Percentiles rank a stretch among this genome's conserved stretches.
phyloP scores from a whole-genome alignment of 2,888 invertebrate genomes.

The Drosophila peninsularis region DNA sequence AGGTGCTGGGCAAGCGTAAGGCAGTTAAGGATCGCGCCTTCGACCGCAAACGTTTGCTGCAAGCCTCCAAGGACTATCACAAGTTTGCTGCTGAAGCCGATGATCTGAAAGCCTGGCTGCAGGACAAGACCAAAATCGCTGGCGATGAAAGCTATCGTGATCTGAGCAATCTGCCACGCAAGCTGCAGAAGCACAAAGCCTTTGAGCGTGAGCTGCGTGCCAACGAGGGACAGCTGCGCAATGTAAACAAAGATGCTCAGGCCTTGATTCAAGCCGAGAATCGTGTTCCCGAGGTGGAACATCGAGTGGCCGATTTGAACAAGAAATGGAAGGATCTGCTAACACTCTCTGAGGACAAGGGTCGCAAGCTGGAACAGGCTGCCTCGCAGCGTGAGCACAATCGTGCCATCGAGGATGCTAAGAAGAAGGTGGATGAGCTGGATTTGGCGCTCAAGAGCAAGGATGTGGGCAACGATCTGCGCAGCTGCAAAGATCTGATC shows the following conservation, averaged over 20 bases:
- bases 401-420: slow-evolving; percentile 94
- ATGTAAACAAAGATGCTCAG: slow-evolving; percentile 92
- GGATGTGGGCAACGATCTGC: slow-evolving; percentile 94
- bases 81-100: slow-evolving; percentile 96
- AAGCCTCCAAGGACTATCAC: slow-evolving; percentile 94
- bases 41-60: slow-evolving; percentile 90
- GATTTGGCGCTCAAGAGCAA: slow-evolving; percentile 91
- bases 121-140: slow-evolving; percentile 95
- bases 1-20: slow-evolving; percentile 90
- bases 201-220: slow-evolving; percentile 97
- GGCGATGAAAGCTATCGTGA: slow-evolving; percentile 97
- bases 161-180: slow-evolving; percentile 94
- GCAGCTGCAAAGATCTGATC: slow-evolving; percentile 95
- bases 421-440: slow-evolving; percentile 93
- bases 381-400: slow-evolving; percentile 92
- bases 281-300: slow-evolving; percentile 89
- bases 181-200: slow-evolving; percentile 97
- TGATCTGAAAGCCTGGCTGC: slow-evolving; percentile 95
- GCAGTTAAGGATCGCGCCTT: slow-evolving; percentile 91
- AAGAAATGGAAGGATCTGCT: slow-evolving; percentile 91
- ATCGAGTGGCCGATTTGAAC: slow-evolving; percentile 89
- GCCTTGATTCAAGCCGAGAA: slow-evolving; percentile 90
- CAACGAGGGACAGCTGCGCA: slow-evolving; percentile 95
- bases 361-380: slow-evolving; percentile 94
- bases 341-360: slow-evolving; percentile 87